Evolutionary conservation across 2,797 vertebrate genomes (phyloP), one percentile per base, ranked within the genome.

Genomic region (Leucoraja ocellata): DNA sequence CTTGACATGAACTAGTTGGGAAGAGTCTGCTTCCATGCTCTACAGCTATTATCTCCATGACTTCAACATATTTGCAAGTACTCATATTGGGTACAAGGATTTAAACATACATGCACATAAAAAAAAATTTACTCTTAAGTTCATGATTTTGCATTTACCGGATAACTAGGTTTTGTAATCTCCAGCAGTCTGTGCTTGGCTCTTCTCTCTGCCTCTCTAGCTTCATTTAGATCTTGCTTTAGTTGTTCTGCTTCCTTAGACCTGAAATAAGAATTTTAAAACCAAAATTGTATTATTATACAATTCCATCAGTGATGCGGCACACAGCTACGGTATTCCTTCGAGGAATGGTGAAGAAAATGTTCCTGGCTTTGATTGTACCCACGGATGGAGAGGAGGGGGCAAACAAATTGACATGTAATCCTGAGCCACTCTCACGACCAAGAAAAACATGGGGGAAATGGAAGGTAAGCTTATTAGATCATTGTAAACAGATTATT

Each of bases 161-260:
- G 96, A 92, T 97, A 97, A 79, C 96, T 97, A 25, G 96, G 96
- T 94, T 97, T 97, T 93, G 97, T 98, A 94, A 98, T 97, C 93
- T 98, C 98, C 23, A 97, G 93, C 93, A 98, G 97, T 95, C 97
- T 98, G 95, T 98, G 97, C 90, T 98, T 98, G 2, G 97, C 97
- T 95, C 97, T 96, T 73, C 96, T 96, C 94, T 98, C 98, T 0
- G 98, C 97, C 25, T 98, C 98, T 94, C 98, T 97, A 58, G 98
- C 98, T 94, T 98, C 98, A 0, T 95, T 98, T 95, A 99, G 96
- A 95, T 99, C 98, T 94, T 98, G 98, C 93, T 98, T 98, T 94
- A 98, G 96, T 94, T 98, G 97, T 94, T 99, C 98, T 0, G 97
- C 97, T 94, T 99, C 98, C 95, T 99, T 98, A 94, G 97, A 95